Conservation (phyloP, 2,888 invertebrate genomes). For the Taenaris catops region DNA sequence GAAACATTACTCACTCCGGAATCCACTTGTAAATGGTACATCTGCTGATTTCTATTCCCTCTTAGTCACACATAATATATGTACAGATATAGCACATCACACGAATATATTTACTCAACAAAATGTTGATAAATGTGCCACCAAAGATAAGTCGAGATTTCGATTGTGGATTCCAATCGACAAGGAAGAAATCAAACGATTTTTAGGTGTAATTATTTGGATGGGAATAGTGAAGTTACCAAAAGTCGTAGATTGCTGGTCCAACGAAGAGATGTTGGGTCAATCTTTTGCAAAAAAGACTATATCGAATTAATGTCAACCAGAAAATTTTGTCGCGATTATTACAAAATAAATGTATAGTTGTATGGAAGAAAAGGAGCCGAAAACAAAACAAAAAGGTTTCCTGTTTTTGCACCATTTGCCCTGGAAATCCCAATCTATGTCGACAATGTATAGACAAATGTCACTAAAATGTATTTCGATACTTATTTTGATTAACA, state of each 20-base stretch:
- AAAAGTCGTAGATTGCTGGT: constrained; percentile 31
- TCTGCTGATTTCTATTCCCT: constrained; percentile 30
- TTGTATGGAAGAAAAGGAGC: no score
- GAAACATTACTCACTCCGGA: constrained; percentile 28
- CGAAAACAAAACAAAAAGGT: no score
- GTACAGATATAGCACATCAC: constrained; percentile 30
- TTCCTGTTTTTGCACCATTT: no score
- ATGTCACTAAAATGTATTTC: no score
- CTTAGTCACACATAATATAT: constrained; percentile 31
- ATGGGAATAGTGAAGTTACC: constrained; percentile 33
- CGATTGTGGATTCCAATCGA: constrained; percentile 32
- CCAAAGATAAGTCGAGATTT: constrained; percentile 27
- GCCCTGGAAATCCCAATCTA: no score
- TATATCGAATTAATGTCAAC: no score
- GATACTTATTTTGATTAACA: no score
- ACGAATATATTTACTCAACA: constrained; percentile 31
- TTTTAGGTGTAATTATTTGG: constrained; percentile 31
- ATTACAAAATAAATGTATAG: no score
- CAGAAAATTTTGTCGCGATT: no score
- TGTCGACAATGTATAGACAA: no score
- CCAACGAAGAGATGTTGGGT: constrained; percentile 30
- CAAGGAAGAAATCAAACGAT: constrained; percentile 30
- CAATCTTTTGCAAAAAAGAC: constrained; percentile 32
- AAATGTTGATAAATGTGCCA: constrained; percentile 29
- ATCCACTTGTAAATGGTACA: constrained; percentile 28